phyloP scores from a whole-genome alignment of 1,140 invertebrate species.

The Globodera rostochiensis region DNA sequence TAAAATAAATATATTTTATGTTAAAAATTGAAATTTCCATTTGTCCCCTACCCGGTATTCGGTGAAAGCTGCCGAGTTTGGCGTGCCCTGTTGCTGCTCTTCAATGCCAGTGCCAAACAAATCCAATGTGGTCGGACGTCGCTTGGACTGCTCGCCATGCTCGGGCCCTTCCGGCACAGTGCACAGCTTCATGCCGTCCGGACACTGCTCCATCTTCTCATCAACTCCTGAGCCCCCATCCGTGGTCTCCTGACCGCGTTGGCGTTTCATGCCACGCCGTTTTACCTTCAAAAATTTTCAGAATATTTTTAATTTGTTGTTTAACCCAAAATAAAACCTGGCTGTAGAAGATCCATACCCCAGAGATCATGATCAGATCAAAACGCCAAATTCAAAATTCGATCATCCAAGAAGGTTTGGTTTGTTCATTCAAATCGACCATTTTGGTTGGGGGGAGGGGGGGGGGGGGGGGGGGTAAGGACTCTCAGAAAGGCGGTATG shows the following conservation, averaged over 20 bases:
- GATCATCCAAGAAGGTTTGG: too few species aligned
- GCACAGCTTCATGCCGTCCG: conserved; percentile 23
- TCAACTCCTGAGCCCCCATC: not conserved
- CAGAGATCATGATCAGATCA: too few species aligned
- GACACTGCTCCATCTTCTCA: not conserved
- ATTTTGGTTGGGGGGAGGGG: too few species aligned
- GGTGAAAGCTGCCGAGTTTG: conserved; percentile 47
- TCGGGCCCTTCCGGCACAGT: conserved; percentile 48
- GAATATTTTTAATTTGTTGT: too few species aligned
- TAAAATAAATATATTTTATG: too few species aligned
- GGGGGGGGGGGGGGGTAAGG: too few species aligned
- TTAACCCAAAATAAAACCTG: too few species aligned
- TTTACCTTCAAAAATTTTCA: conserved; percentile 35
- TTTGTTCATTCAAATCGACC: too few species aligned
- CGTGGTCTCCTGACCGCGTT: conserved; percentile 28
- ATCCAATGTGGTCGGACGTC: conserved; percentile 13
- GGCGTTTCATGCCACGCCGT: conserved; percentile 58
- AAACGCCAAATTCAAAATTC: too few species aligned
- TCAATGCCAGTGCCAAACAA: conserved; percentile 4
- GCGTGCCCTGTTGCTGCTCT: conserved; percentile 21
- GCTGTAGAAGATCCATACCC: too few species aligned
- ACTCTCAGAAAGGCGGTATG: too few species aligned
- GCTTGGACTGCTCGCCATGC: conserved; percentile 37
- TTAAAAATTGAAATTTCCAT: not conserved
- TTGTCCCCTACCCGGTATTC: conserved; percentile 46